Base-by-base conservation (phyloP, 2,888 invertebrate species). In the Agonopterix heracliana region DNA sequence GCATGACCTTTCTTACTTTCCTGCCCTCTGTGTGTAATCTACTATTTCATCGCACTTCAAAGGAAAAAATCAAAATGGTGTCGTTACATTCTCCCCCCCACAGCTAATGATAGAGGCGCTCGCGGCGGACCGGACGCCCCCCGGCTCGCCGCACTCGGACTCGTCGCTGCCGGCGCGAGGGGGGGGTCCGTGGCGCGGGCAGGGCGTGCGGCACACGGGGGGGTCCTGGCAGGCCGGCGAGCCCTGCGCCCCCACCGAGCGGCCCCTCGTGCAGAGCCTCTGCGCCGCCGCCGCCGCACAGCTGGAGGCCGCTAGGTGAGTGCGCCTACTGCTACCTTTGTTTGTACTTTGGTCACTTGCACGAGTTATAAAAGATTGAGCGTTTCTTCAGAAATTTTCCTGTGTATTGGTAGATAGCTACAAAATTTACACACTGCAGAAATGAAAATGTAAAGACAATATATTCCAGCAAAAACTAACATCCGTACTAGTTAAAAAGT, bases 191-290 rank as follows among this genome's bases (percentile, higher is more conserved):
- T 80, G 81, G 81, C 66, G 82, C 41, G 79, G 80, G 5, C 83
- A 81, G 61, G 86, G 86, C n/a, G 86, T 85, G 48, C 66, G 85
- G 0, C 79, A 81, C 71, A 83, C 84, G 50, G 75, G 73, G 1
- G 85, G 83, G 51, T 68, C 74, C 17, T 84, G 85, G 86, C 84
- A 83, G 71, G 64, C 70, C 44, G 80, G 76, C 8, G 78, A 72
- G 43, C 61, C 64, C 52, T 59, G 60, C 53, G 64, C 77, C 34
- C 59, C 55, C 54, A 55, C 61, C 59, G 53, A 71, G 4, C 58
- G 76, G 0, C 70, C 74, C 34, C 55, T 79, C 44, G 74, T 46
- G 13, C 34, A 12, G 34, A 40, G 34, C 8, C 34, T 48, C 13
- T 12, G 69, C 48, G 64, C 62, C 7, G 46, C 58, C 26, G 55